phyloP scores from a whole-genome alignment of 2,113 vertebrate genomes.

The Hylia prasina region DNA sequence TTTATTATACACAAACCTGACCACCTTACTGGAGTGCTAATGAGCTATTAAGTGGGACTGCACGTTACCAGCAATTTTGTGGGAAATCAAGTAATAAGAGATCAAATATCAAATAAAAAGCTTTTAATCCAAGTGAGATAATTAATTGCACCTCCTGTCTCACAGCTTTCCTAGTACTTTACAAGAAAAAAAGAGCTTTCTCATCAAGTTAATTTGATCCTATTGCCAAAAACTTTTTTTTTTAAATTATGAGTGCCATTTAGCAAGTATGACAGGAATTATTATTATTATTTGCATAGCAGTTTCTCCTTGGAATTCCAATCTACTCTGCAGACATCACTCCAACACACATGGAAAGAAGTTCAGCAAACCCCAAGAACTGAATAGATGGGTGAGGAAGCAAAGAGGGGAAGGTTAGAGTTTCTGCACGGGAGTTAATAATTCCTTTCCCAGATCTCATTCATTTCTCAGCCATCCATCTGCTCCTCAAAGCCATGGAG shows the following conservation, averaged over 20 bases:
- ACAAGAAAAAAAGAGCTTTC: slow-evolving; percentile 46
- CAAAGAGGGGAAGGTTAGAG: not conserved
- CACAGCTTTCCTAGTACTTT: slow-evolving; percentile 42
- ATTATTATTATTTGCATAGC: slow-evolving; percentile 33
- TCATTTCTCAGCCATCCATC: not conserved
- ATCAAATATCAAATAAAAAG: slow-evolving; percentile 64
- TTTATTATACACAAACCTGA: slow-evolving; percentile 59
- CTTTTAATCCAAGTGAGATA: slow-evolving; percentile 61
- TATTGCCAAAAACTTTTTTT: slow-evolving; percentile 17
- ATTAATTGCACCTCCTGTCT: slow-evolving; percentile 64
- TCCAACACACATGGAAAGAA: not conserved
- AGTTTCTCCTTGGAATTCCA: not conserved
- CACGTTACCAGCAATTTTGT: slow-evolving; percentile 50
- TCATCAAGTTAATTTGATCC: slow-evolving; percentile 52
- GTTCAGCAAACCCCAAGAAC: not conserved
- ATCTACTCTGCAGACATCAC: not conserved
- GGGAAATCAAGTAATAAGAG: slow-evolving; percentile 61
- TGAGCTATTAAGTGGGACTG: slow-evolving; percentile 48
- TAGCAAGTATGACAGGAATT: slow-evolving; percentile 12
- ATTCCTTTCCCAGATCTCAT: not conserved
- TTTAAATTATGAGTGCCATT: slow-evolving; percentile 12
- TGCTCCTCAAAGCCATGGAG: not conserved
- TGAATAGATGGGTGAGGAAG: not conserved
- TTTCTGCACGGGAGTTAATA: not conserved
- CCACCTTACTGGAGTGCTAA: slow-evolving; percentile 44